Base-by-base conservation (phyloP, 2,797 vertebrate species). In the Poecilia wingei region DNA sequence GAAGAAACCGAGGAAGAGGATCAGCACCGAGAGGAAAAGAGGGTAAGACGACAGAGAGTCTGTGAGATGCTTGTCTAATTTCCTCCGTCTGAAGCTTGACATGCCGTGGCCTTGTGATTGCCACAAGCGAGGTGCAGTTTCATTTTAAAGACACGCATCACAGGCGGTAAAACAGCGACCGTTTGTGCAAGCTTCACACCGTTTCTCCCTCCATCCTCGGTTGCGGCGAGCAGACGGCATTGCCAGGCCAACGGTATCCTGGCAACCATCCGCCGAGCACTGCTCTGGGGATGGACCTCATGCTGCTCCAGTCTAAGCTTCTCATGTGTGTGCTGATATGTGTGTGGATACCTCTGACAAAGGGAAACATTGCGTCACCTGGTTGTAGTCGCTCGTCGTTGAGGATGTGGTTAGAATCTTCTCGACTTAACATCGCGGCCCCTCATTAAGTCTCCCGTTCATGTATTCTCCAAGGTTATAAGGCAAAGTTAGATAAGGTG, bases 171-270 rank as follows among this genome's bases (percentile, higher is more conserved):
- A 53, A 20, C 78, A 75, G 68, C 76, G 75, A 59, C 7, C 3
- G 76, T 69, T 75, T 70, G 53, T 59, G 84, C 78, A 78, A 82
- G 77, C 78, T 82, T 75, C 82, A 71, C 59, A 87, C 76, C 8
- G 74, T 53, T n/a, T 10, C 3, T 20, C 1, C 2, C 82, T 46
- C 72, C 85, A 83, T 93, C 90, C 89, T 93, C 79, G 78, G 76
- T 84, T 85, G 86, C 91, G 87, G 80, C 9, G 86, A 90, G 88
- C 79, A 83, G 91, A 88, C 77, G n/a, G 84, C 84, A 93, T 95
- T 81, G 88, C 92, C 93, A 91, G 91, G 90, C 91, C 90, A 90
- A 93, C 94, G 72, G 95, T 96, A 92, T 92, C 96, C 94, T 94
- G 95, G 96, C 95, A 96, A 96, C 96, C 93, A 79, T 92, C 87